Evolutionary conservation across 2,113 vertebrate species (phyloP), one percentile per base, ranked within the genome.

Genomic region (Hemibagrus wyckioides): DNA sequence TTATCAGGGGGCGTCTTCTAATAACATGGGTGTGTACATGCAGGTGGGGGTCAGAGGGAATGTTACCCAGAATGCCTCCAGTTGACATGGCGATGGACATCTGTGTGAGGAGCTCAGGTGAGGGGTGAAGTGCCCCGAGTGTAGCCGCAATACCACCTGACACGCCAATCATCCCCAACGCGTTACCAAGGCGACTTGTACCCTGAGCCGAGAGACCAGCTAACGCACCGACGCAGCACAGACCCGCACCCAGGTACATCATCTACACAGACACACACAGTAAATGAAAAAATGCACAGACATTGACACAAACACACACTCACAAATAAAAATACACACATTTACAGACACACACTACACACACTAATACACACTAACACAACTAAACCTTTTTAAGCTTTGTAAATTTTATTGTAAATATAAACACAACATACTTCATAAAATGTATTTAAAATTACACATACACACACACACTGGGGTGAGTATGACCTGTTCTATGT

Each of bases 401-500:
- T 15, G 1, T 11, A 57, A 57, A 61, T 61, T 48, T 48, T 5
- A 48, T 48, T 48, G 4, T 48, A 61, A 2, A 61, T 3, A 28
- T 2, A 61, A 10, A 63, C 28, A 63, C 10, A 63, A 59, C 57
- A 8, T 59, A 25, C 25, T 61, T 61, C 0, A 61, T 61, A 10
- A 61, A 61, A 28, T 61, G 25, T 25, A 61, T 59, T 59, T 61
- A 65, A 8, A 65, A 67, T 23, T 6, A 30, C 23, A 52, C 15
- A 28, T 10, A 48, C 23, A 44, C 41, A 75, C 41, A 75, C 41
- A 48, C 23, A 48, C 41, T 67, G 30, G 11, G 36, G 36, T 41
- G 69, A 28, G 11, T 44, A 28, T 94, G 92, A 99, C 98, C 96
- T 99, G 97, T 89, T 99, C 98, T 88, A 98, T 97, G 92, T 94